A percentile compares a stretch with the other conserved stretches of the same genome.
phyloP scores from a whole-genome alignment of 2,113 vertebrate genomes.

The Phalacrocorax pelagicus region DNA sequence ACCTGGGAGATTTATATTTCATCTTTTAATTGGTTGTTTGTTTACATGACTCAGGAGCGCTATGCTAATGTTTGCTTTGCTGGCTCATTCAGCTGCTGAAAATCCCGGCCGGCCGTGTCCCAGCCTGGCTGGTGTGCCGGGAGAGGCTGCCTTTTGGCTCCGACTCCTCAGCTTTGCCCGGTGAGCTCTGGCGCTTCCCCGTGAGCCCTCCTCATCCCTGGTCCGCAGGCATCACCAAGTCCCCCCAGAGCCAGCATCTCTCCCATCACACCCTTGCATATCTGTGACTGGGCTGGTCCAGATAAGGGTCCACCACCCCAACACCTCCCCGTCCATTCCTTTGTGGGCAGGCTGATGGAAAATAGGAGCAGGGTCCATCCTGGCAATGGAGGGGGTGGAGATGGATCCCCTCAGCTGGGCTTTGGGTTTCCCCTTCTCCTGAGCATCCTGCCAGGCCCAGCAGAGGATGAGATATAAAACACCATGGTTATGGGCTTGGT shows the following conservation, averaged over 20 bases:
- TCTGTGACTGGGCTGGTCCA: rapidly evolving
- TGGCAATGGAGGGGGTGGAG: rapidly evolving
- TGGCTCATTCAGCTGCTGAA: slow-evolving; percentile 13
- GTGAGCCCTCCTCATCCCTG: rapidly evolving
- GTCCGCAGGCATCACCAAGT: rapidly evolving
- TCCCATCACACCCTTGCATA: neutral
- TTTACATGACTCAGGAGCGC: neutral
- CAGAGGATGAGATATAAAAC: neutral
- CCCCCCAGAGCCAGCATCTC: rapidly evolving
- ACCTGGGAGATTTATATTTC: slow-evolving; percentile 41
- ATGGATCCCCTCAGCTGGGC: no score
- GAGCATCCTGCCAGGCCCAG: neutral
- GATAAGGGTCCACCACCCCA: neutral
- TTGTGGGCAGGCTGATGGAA: neutral
- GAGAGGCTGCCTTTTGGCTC: neutral
- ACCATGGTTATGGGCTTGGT: neutral
- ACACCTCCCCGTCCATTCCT: neutral
- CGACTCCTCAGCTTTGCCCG: rapidly evolving
- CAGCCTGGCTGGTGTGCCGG: rapidly evolving
- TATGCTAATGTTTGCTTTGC: slow-evolving; percentile 16
- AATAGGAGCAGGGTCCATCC: neutral
- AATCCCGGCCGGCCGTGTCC: neutral
- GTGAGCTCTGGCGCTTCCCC: neutral
- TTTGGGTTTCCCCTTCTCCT: neutral
- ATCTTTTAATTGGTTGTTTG: slow-evolving; percentile 51